Evolutionary conservation across 2,797 vertebrate genomes (phyloP).

Genomic region (Silurus aristotelis): DNA sequence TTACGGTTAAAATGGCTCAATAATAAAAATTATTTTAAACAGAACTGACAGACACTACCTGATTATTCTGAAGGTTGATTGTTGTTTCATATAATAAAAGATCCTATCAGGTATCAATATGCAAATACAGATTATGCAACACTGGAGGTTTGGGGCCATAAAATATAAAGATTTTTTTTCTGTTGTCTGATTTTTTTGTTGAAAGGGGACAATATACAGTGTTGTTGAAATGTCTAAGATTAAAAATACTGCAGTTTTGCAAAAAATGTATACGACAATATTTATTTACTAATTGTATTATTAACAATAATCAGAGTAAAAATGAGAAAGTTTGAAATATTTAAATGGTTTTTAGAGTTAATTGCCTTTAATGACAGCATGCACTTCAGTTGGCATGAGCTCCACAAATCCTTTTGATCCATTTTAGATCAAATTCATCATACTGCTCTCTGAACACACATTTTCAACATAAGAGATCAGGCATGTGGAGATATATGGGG

Average conservation of each 20-base stretch:
- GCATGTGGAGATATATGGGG: not conserved
- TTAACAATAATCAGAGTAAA: not conserved
- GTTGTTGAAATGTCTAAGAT: not conserved
- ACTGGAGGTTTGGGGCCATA: not conserved
- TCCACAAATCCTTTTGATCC: not conserved
- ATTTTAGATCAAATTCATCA: not conserved
- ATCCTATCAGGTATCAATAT: not conserved
- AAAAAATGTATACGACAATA: not conserved
- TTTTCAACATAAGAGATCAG: not conserved
- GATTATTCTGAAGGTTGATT: not conserved
- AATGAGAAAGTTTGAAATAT: not conserved
- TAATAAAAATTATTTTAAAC: no score
- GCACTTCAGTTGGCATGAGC: not conserved
- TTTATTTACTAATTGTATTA: not conserved
- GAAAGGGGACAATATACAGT: not conserved
- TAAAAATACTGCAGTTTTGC: not conserved
- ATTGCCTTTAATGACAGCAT: not conserved
- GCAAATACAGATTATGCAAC: not conserved
- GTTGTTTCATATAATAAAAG: not conserved
- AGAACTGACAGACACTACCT: no score
- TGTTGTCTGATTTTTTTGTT: not conserved
- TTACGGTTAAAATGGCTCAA: not conserved
- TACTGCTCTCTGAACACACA: not conserved
- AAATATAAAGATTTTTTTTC: not conserved
- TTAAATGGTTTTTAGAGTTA: not conserved